Conservation (phyloP, 2,888 invertebrate genomes). For the Dastarcus helophoroides region DNA sequence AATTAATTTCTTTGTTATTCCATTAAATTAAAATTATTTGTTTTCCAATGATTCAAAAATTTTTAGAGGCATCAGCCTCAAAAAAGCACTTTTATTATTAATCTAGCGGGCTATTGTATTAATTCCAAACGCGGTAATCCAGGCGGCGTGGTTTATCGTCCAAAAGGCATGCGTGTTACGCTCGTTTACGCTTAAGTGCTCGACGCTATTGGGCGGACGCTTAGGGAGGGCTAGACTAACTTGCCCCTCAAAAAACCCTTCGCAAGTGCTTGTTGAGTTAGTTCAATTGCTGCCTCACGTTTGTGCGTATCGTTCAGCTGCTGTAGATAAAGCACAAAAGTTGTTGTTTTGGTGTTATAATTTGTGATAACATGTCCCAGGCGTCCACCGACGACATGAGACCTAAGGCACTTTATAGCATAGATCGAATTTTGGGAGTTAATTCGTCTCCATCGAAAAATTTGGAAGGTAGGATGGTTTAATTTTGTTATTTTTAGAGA, state of each 20-base stretch:
- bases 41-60: too few species aligned
- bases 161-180: constrained; percentile 24
- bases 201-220: constrained; percentile 21
- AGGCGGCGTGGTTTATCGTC: constrained; percentile 30
- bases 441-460: constrained; percentile 21
- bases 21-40: too few species aligned
- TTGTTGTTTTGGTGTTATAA: constrained; percentile 21
- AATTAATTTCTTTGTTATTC: too few species aligned
- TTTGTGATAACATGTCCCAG: constrained; percentile 21
- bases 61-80: too few species aligned
- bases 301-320: neutral
- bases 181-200: constrained; percentile 5
- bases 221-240: constrained; percentile 21
- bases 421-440: constrained; percentile 37
- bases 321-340: neutral
- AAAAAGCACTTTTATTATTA: too few species aligned
- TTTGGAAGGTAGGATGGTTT: constrained; percentile 23
- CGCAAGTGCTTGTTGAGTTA: constrained; percentile 24
- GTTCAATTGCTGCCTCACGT: constrained; percentile 13
- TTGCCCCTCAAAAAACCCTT: constrained; percentile 20
- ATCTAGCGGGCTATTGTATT: constrained; percentile 17
- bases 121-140: constrained; percentile 24
- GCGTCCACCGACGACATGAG: constrained; percentile 27
- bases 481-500: constrained; percentile 2
- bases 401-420: constrained; percentile 36